Base-by-base conservation (phyloP, 35 echinoderm and acorn worm genomes). In the Diadema setosum region DNA sequence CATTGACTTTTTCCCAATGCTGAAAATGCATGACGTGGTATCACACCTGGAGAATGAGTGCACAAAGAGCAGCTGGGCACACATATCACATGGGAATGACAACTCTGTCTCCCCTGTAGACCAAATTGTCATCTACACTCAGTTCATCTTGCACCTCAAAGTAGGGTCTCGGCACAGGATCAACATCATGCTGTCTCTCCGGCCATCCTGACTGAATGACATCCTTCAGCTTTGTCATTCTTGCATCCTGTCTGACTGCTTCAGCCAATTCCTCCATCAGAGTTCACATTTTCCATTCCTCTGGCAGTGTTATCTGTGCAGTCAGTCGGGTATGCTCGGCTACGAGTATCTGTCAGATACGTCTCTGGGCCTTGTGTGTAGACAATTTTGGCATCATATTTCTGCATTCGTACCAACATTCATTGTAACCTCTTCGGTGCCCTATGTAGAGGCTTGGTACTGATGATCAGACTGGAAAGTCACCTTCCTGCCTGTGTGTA, bases 31-130 rank as follows among this genome's bases (percentile, higher is more conserved):
- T 18, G 83, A 92, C 3, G 73, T 81, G 33, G 87, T 33, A 80
- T 85, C 92, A 86, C 92, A 90, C 45, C 87, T 82, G 30, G 92
- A 90, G 81, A 85, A 94, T 18, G 87, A 81, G 61, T 91, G 89
- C 1, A 91, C 4, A 41, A 93, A 93, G 27, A 89, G 58, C 20
- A 92, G 34, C 4, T 73, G 14, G 31, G 37, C 14, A 57, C 87
- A 91, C 16, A 86, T 3, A 16, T 86, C 59, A n/a, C n/a, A 83
- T 27, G 29, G 90, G 90, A 2, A 97, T 88, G 55, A 97, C 42
- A 2, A 92, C 59, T 58, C 86, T 65, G 15, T 92, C 81, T 30
- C 89, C 86, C 31, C 70, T 81, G 39, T 81, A 86, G 2, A 92
- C 17, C 46, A 86, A 25, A 23, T 74, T 73, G 57, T 92, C 83